These are phyloP conservation scores for Aelia acuminata DNA, from an alignment of 2,888 invertebrate species.

Conservation along the genomic window DNA sequence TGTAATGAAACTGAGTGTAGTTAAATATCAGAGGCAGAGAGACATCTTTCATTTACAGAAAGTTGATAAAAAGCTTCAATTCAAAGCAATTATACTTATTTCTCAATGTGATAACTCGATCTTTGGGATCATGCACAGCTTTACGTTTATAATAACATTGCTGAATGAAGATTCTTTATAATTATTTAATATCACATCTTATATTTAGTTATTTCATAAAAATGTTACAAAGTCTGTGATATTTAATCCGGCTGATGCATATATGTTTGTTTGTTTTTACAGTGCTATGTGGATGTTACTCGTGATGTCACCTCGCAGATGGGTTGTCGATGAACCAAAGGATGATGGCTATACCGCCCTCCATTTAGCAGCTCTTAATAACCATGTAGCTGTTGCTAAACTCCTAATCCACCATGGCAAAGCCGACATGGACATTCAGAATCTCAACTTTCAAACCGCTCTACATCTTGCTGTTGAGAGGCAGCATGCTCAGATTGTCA, in stretches of 20 bases:
- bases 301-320: constrained; percentile 91
- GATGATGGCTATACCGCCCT: constrained; percentile 98
- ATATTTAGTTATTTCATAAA: not conserved
- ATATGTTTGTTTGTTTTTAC: constrained; percentile 64
- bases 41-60: no score
- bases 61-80: no score
- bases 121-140: no score
- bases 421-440: constrained; percentile 95
- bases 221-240: not conserved
- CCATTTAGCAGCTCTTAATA: constrained; percentile 95
- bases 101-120: no score
- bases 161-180: no score
- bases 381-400: constrained; percentile 96
- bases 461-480: constrained; percentile 95
- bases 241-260: not conserved
- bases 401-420: constrained; percentile 88
- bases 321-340: constrained; percentile 99
- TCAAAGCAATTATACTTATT: no score
- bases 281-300: constrained; percentile 97
- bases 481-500: constrained; percentile 97
- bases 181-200: not conserved
- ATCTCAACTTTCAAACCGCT: constrained; percentile 94
- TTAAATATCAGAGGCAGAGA: no score
- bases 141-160: no score
- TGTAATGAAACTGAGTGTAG: no score